phyloP scores from a whole-genome alignment of 92 coral and sea anemone species.

The Chrysogorgia sp. region DNA sequence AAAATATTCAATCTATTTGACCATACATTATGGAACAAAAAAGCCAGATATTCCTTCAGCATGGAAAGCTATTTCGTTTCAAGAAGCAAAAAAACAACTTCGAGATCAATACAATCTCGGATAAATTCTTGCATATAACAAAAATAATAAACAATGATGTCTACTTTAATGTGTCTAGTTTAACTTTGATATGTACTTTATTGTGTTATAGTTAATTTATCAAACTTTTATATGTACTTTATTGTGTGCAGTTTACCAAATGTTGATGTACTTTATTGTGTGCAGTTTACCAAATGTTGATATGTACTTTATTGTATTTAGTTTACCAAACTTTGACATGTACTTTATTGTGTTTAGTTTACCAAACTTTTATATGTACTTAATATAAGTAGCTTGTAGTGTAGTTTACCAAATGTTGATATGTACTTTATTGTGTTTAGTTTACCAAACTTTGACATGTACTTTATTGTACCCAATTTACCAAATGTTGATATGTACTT shows the following conservation, averaged over 20 bases:
- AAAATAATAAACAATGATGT: too few relatives aligned
- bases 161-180: too few relatives aligned
- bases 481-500: not conserved
- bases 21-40: not conserved
- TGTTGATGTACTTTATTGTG: not conserved
- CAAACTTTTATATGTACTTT: too few relatives aligned
- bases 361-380: not conserved
- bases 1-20: constrained; percentile 2
- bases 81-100: constrained; percentile 7
- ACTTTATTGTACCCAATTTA: not conserved
- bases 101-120: not conserved
- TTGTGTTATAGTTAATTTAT: too few relatives aligned
- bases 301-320: too few relatives aligned
- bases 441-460: not conserved
- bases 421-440: not conserved
- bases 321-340: not conserved
- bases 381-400: not conserved
- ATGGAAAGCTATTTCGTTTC: not conserved
- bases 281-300: not conserved
- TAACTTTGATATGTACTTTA: too few relatives aligned
- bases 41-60: not conserved
- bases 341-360: not conserved
- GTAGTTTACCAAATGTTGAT: not conserved
- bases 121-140: not conserved
- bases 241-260: too few relatives aligned